Base-by-base conservation (phyloP, 2,888 invertebrate species). In the Drosophila quinaria region DNA sequence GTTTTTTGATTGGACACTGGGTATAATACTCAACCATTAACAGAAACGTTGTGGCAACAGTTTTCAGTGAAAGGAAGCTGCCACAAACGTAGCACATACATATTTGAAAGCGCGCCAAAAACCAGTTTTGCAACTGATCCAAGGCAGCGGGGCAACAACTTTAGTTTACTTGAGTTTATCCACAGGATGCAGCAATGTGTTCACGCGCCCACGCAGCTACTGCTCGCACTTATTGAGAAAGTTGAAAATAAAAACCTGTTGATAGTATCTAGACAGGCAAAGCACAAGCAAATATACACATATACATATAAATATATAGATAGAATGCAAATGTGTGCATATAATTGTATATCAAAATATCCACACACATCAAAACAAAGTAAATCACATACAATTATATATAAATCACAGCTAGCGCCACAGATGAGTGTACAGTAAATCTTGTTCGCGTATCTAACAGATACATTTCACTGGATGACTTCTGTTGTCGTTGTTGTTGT, bases 41-140 rank as follows among this genome's bases (percentile, higher is more conserved):
- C 19, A 22, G 35, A 47, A 31, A 17, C 51, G 64, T 50, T 58
- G 65, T 39, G 56, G 66, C 71, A 74, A 72, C 47, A 54, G 55
- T 56, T 52, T 61, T 60, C 56, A 78, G 74, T 70, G 74, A 78
- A 74, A 80, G 80, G 73, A 84, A 83, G 81, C 63, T 47, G 54
- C 71, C 63, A 56, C 55, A 46, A 35, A 66, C 41, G 42, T 19
- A 46, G 49, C 64, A 65, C 46, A 63, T 8, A 63, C 35, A 63
- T 55, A 56, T 64, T 59, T 75, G 66, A 68, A 77, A 87, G 76
- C 86, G 66, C 80, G 88, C 86, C 86, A 84, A 87, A 87, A 84
- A 84, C 83, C 62, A 73, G 89, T 87, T 86, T 76, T 59, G 44
- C 68, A 68, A 76, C 50, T 59, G 61, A 61, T 62, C 37, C 50